A percentile compares a stretch with the other conserved stretches of the same genome.
These are phyloP conservation scores for Pseudochromis fuscus DNA, from an alignment of 2,797 vertebrate species.

Conservation along the genomic window DNA sequence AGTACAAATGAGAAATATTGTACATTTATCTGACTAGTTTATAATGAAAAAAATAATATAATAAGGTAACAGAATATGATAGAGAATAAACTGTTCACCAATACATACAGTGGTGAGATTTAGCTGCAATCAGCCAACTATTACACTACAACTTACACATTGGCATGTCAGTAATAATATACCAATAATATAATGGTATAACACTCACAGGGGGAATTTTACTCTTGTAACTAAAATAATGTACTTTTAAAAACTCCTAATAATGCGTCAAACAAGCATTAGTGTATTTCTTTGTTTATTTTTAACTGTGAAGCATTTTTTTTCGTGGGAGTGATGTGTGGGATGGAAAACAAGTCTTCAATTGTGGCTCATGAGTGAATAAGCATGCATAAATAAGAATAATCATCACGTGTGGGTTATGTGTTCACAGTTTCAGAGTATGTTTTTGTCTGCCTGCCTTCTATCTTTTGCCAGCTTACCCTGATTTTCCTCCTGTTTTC, in stretches of 20 bases:
- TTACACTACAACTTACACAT: too few species aligned
- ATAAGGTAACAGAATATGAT: too few species aligned
- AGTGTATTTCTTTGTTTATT: not conserved
- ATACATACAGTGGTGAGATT: too few species aligned
- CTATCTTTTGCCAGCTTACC: conserved; percentile 32
- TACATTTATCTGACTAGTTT: too few species aligned
- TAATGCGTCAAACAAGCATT: too few species aligned
- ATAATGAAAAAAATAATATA: too few species aligned
- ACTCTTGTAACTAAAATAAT: not conserved
- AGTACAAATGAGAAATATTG: too few species aligned
- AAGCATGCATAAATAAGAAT: conserved; percentile 44
- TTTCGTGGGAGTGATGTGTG: conserved; percentile 63
- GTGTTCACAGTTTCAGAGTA: conserved; percentile 44
- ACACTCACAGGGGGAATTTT: not conserved
- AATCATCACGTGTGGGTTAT: conserved; percentile 48
- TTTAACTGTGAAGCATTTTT: conserved; percentile 1
- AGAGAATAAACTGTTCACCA: too few species aligned
- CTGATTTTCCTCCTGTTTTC: conserved; percentile 64
- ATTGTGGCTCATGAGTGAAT: conserved; percentile 59
- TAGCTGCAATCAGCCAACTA: too few species aligned
- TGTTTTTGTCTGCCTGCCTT: conserved; percentile 17
- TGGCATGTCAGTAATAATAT: too few species aligned
- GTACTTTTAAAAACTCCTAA: too few species aligned
- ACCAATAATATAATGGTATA: too few species aligned
- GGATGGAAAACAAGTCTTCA: conserved; percentile 61